These are phyloP conservation scores for Scalopus aquaticus DNA, from an alignment of 2,113 vertebrate species.

Conservation along the genomic window DNA sequence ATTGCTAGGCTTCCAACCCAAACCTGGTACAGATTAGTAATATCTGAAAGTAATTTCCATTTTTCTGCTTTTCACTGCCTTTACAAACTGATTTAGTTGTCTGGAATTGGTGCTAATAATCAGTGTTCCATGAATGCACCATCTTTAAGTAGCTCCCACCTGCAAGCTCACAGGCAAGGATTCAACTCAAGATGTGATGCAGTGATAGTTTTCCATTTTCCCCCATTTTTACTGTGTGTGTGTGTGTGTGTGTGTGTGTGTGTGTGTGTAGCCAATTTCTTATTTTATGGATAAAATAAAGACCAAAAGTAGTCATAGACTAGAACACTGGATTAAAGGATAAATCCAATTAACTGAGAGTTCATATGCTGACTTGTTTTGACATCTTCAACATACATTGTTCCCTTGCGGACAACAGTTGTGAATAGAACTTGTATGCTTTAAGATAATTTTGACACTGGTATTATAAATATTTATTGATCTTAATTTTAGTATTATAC, in stretches of 20 bases:
- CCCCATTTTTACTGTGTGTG: background rate
- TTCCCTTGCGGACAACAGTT: background rate
- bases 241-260: too few relatives aligned
- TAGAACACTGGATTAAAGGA: background rate
- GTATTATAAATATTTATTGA: background rate
- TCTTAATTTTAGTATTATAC: background rate
- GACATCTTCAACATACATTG: background rate
- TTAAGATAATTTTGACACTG: background rate
- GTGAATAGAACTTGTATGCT: background rate
- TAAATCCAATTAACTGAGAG: background rate
- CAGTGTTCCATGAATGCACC: background rate
- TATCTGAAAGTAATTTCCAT: conserved; percentile 67
- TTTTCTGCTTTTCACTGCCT: conserved; percentile 16
- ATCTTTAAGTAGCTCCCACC: background rate
- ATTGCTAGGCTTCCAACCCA: background rate
- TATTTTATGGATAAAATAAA: background rate
- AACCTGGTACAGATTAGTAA: conserved; percentile 49
- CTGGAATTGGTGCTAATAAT: conserved; percentile 21
- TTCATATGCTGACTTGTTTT: background rate
- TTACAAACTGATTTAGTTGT: background rate
- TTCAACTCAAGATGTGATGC: background rate
- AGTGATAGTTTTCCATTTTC: background rate
- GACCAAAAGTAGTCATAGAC: background rate
- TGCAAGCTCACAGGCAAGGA: background rate
- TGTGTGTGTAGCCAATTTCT: background rate